Base-by-base conservation (phyloP, 2,113 vertebrate species). In the Fulica atra region DNA sequence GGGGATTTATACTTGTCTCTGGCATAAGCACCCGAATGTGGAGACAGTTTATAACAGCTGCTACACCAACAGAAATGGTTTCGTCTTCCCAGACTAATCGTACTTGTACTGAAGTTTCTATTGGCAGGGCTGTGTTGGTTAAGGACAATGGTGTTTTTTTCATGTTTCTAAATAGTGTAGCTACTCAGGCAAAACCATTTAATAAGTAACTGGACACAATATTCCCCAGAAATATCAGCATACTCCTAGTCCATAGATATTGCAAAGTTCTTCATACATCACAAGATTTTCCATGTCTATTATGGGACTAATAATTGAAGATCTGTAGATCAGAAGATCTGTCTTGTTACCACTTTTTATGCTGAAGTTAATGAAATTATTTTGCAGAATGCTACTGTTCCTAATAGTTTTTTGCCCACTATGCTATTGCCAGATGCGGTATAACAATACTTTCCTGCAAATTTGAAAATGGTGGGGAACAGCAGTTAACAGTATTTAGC, bases 401-500 rank as follows among this genome's bases (percentile, higher is more conserved):
- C 69, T 64, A 66, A 48, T 85, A 76, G 61, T 78, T 93, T 76
- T 82, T 83, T 81, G 65, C 86, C 79, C 74, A 59, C 80, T 83
- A 28, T 86, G 68, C 23, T 90, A 2, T 92, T 57, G 69, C 69
- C 88, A 86, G 95, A 76, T 96, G 92, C 65, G 71, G n/a, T 86
- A 81, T 71, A 96, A 95, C 92, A 95, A 84, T 97, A 48, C 82
- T 68, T 89, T 81, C 44, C 72, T 92, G 88, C 69, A 86, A 83
- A 94, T 78, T 71, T 84, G 80, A 88, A 95, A 91, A 88, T 90
- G 88, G 82, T 90, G 76, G 80, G 57, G 92, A 95, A 89, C 90
- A 90, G 92, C 88, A 92, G 93, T 92, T 93, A 94, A 84, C 90
- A 78, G 92, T 90, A 92, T 90, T 95, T 95, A 92, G 81, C 76